These are phyloP conservation scores for Euzophera pinguis DNA, from an alignment of 2,888 invertebrate species.

Conservation along the genomic window DNA sequence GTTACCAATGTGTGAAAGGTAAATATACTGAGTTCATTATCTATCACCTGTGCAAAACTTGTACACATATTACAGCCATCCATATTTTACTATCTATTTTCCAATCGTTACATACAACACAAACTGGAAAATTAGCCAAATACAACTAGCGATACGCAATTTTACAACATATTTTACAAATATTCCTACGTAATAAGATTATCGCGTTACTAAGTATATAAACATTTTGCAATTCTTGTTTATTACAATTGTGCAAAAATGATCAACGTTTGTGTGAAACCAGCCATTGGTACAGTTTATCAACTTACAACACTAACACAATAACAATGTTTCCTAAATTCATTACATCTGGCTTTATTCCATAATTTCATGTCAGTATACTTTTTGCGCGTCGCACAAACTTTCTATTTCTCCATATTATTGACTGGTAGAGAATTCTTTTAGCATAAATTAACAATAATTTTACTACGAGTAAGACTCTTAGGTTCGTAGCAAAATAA, in stretches of 20 bases:
- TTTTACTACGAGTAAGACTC: no score
- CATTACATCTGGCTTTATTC: no score
- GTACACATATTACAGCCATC: constrained; percentile 1
- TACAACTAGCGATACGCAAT: constrained; percentile 21
- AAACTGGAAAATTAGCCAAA: constrained; percentile 13
- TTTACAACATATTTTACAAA: constrained; percentile 19
- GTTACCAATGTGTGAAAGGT: background rate
- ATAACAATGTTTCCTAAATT: no score
- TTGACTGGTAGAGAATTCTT: no score
- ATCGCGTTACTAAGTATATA: background rate
- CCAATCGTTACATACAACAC: background rate
- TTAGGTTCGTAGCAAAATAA: no score
- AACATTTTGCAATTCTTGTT: background rate
- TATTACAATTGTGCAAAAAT: background rate
- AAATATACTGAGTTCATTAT: background rate
- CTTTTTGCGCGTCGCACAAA: no score
- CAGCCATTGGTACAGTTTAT: no score
- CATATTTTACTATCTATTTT: background rate
- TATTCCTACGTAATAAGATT: constrained; percentile 16
- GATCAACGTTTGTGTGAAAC: background rate
- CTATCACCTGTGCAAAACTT: background rate
- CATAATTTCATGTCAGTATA: no score
- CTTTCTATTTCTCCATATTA: no score
- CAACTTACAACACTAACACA: no score
- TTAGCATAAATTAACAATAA: no score